Evolutionary conservation across 2,888 invertebrate species (phyloP).

Genomic region (Pseudococcus jackbeardsleyi): DNA sequence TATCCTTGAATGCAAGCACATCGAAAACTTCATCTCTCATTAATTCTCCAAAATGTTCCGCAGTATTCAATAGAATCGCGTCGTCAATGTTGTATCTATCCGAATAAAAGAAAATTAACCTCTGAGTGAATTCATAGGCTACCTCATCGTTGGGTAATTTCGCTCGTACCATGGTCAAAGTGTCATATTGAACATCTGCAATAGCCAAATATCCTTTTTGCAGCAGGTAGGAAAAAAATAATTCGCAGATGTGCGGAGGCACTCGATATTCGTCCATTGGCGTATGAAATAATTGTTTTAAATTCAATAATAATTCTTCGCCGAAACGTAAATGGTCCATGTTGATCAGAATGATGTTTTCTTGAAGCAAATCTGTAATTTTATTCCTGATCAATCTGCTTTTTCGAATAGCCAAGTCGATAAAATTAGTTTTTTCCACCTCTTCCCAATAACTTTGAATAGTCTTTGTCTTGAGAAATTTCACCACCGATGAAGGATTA

Average conservation of each 20-base stretch:
- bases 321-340: constrained; percentile 26
- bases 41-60: background rate
- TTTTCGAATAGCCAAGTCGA: background rate
- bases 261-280: constrained; percentile 21
- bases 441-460: constrained; percentile 26
- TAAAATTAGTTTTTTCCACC: background rate
- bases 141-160: constrained; percentile 18
- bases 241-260: constrained; percentile 7
- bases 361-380: constrained; percentile 18
- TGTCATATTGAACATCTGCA: background rate
- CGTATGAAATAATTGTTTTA: constrained; percentile 24
- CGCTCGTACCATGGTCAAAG: constrained; percentile 11
- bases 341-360: background rate
- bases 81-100: background rate
- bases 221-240: constrained; percentile 30
- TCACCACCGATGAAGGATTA: constrained; percentile 21
- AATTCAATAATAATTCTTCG: constrained; percentile 8
- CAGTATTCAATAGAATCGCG: background rate
- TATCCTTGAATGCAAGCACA: background rate
- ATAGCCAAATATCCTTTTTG: constrained; percentile 34
- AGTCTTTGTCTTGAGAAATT: constrained; percentile 17
- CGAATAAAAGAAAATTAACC: background rate
- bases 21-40: background rate
- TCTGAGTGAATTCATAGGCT: background rate
- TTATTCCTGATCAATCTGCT: constrained; percentile 28